Conservation (phyloP, 2,797 vertebrate species). For the Sylvilagus floridanus region DNA sequence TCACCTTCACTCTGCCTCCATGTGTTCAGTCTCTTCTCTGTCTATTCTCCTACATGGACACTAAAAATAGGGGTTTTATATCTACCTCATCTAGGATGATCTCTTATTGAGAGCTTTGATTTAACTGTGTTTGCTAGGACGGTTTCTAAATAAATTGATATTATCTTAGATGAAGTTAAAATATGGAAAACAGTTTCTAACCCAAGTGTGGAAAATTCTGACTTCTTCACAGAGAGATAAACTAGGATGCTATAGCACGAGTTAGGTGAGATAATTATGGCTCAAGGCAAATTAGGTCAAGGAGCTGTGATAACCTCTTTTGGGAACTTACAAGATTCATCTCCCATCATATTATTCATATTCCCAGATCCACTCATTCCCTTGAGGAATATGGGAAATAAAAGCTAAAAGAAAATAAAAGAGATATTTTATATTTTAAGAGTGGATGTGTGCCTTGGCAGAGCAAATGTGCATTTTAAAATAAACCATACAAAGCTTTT, state of each 20-base stretch:
- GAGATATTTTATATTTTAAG: neutral
- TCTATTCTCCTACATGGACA: neutral
- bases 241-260: neutral
- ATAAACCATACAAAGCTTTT: neutral
- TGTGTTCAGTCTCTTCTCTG: neutral
- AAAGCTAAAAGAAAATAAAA: conserved; percentile 33
- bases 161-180: neutral
- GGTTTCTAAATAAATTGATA: neutral
- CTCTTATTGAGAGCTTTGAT: neutral
- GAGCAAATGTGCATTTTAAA: neutral
- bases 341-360: neutral
- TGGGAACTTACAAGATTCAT: neutral
- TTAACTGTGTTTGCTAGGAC: neutral
- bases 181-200: neutral
- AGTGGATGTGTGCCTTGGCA: neutral
- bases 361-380: neutral
- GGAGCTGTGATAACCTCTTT: neutral
- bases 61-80: neutral
- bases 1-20: neutral
- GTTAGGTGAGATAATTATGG: neutral
- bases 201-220: neutral
- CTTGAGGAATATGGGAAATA: neutral
- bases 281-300: neutral
- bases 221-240: neutral
- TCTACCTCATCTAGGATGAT: neutral